These are phyloP conservation scores for Philhelius pedissequus DNA, from an alignment of 2,888 invertebrate species.

Conservation along the genomic window DNA sequence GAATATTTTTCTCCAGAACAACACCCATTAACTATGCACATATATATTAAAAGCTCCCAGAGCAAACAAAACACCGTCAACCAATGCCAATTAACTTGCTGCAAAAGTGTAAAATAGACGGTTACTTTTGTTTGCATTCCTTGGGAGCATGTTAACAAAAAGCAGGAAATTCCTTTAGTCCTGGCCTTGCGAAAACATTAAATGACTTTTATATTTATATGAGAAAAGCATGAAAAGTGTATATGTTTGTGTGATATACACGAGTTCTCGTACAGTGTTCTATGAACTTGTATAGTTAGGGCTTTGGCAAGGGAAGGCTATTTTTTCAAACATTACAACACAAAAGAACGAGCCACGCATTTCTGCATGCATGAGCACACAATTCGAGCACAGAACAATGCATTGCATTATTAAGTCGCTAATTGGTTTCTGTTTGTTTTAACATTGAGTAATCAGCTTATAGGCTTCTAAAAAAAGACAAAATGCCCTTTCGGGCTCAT, in stretches of 20 bases:
- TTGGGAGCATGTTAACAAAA: not conserved
- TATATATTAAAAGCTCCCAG: not conserved
- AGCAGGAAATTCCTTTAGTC: not conserved
- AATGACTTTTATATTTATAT: not conserved
- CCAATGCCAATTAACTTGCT: conserved; percentile 21
- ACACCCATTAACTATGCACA: not conserved
- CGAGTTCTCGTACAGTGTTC: too few relatives aligned
- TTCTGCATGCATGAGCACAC: not conserved
- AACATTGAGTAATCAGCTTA: conserved; percentile 37
- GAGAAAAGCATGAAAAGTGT: not conserved
- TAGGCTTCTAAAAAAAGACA: conserved; percentile 2
- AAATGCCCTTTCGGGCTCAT: not conserved
- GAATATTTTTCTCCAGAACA: not conserved
- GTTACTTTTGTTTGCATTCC: conserved; percentile 15
- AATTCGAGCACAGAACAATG: conserved; percentile 15
- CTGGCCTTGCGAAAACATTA: conserved; percentile 3
- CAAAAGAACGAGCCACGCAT: conserved; percentile 15
- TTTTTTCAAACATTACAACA: conserved; percentile 11
- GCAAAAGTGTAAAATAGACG: not conserved
- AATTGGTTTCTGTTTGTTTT: conserved; percentile 49
- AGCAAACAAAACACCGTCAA: not conserved
- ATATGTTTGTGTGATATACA: too few relatives aligned
- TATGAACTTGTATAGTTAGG: not conserved
- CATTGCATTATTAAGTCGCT: conserved; percentile 34
- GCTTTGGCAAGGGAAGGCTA: not conserved